These are phyloP conservation scores for Heteractis magnifica DNA, from an alignment of 92 coral and sea anemone genomes.

Conservation along the genomic window DNA sequence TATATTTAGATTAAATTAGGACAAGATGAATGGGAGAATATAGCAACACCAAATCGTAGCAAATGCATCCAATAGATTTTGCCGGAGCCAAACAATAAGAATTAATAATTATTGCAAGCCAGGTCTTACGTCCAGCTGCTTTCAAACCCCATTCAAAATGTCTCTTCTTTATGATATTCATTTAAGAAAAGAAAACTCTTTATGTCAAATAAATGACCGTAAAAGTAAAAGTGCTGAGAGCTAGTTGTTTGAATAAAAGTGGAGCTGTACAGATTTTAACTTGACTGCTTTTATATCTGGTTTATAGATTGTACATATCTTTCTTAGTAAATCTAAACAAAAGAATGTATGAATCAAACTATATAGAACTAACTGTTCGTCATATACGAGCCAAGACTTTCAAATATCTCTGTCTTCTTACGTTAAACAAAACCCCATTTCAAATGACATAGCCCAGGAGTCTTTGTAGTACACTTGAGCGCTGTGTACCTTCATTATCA, in stretches of 20 bases:
- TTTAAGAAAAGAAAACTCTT: not conserved
- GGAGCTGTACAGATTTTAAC: not conserved
- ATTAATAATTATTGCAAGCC: slow-evolving; percentile 13
- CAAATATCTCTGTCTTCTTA: not conserved
- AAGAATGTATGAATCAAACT: slow-evolving; percentile 24
- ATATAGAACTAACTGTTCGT: slow-evolving; percentile 19
- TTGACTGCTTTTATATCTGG: not conserved
- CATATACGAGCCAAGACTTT: not conserved
- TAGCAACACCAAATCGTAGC: not conserved
- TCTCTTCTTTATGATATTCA: slow-evolving; percentile 2
- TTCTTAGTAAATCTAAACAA: slow-evolving; percentile 8
- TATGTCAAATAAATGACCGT: not conserved
- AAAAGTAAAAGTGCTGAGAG: not conserved
- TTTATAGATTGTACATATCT: slow-evolving; percentile 22
- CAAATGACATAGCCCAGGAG: slow-evolving; percentile 1
- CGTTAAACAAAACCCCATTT: not conserved
- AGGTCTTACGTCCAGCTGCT: slow-evolving; percentile 9
- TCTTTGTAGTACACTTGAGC: not conserved
- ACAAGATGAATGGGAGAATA: not conserved
- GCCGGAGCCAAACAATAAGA: not conserved
- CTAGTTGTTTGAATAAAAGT: not conserved
- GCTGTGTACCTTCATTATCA: slow-evolving; percentile 19
- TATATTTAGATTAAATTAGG: not conserved
- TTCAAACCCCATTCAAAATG: slow-evolving; percentile 1
- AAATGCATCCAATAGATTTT: not conserved